A percentile compares a stretch with the other conserved stretches of the same genome.
These are phyloP conservation scores for Melanotaenia nigrans DNA, from an alignment of 2,797 vertebrate genomes.

Conservation along the genomic window DNA sequence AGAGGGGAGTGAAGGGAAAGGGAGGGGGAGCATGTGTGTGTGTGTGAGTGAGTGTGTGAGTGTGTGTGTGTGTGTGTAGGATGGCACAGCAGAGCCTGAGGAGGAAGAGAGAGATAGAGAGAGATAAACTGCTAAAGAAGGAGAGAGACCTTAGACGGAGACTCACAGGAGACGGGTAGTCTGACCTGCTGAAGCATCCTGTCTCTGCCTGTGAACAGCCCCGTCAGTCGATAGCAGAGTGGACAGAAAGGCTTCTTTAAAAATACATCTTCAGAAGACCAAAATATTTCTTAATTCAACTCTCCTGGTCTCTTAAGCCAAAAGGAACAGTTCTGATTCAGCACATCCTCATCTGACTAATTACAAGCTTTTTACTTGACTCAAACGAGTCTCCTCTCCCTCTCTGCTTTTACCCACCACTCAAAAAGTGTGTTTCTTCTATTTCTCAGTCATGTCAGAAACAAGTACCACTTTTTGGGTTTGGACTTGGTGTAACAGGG, in stretches of 20 bases:
- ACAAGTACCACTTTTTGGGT: constrained; percentile 65
- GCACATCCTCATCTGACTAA: constrained; percentile 1
- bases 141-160: constrained; percentile 63
- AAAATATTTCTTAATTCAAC: constrained; percentile 16
- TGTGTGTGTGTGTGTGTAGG: constrained; percentile 60
- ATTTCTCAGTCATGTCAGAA: constrained; percentile 56
- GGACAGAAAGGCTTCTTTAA: constrained; percentile 4
- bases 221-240: constrained; percentile 7
- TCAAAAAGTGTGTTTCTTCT: constrained; percentile 29
- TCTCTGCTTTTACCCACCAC: background rate
- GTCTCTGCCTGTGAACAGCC: constrained; percentile 48
- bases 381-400: background rate
- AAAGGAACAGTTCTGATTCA: constrained; percentile 17
- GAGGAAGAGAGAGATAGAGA: constrained; percentile 46
- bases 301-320: background rate
- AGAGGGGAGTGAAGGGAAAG: constrained; percentile 55
- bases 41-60: constrained; percentile 56
- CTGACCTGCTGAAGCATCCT: constrained; percentile 69
- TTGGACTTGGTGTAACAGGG: constrained; percentile 65
- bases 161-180: constrained; percentile 62
- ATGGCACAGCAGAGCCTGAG: constrained; percentile 68
- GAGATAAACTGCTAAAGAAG: constrained; percentile 37
- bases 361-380: constrained; percentile 17
- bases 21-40: constrained; percentile 53
- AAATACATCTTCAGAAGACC: constrained; percentile 13